phyloP scores from a whole-genome alignment of 2,113 vertebrate species.

The Toxostoma redivivum region DNA sequence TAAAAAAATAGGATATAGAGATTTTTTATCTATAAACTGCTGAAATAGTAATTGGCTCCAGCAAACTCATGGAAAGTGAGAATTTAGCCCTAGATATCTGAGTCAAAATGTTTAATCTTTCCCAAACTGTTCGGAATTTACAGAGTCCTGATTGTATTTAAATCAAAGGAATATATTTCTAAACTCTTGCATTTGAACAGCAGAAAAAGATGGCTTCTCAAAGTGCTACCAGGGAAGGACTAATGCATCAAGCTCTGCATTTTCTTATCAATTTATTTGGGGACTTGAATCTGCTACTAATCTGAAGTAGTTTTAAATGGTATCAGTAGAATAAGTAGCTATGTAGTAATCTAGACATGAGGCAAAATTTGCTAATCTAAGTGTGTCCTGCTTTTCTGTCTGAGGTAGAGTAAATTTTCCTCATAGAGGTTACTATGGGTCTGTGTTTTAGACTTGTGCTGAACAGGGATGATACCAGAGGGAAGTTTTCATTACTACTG shows the following conservation, averaged over 20 bases:
- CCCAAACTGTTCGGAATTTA: not conserved
- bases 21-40: not conserved
- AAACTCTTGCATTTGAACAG: not conserved
- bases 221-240: not conserved
- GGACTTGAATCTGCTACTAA: not conserved
- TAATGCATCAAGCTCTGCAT: not conserved
- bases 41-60: not conserved
- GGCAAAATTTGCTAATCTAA: not conserved
- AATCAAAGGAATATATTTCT: not conserved
- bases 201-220: not conserved
- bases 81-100: not conserved
- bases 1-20: not conserved
- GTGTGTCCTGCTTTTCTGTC: not conserved
- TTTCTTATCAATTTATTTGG: not conserved
- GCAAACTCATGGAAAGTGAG: not conserved
- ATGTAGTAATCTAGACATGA: not conserved
- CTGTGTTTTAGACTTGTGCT: not conserved
- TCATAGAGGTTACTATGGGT: accelerated
- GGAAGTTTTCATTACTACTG: not conserved
- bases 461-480: not conserved
- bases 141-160: not conserved
- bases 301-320: not conserved
- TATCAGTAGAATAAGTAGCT: not conserved
- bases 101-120: not conserved
- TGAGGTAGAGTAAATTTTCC: not conserved